Percentiles rank a stretch among this genome's conserved stretches.
phyloP scores from a whole-genome alignment of 1,140 invertebrate genomes.

The Neodiprion lecontei region DNA sequence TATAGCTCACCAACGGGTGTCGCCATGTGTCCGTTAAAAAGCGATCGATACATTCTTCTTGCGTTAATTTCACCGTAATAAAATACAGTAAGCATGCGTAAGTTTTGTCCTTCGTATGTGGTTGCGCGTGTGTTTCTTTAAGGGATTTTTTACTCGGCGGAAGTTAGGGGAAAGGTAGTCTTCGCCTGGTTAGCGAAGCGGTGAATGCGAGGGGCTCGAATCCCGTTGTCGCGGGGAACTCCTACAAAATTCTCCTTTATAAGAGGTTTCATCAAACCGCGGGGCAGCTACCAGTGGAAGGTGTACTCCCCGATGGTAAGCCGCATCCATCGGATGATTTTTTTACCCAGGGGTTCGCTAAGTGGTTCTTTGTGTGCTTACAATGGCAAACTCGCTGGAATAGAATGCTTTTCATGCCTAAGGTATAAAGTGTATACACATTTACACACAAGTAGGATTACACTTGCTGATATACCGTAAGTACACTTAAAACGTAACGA shows the following conservation, averaged over 20 bases:
- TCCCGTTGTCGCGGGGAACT: background rate
- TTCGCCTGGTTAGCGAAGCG: background rate
- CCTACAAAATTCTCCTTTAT: background rate
- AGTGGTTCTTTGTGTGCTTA: constrained; percentile 5
- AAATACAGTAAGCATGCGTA: too few species aligned
- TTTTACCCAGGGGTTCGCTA: background rate
- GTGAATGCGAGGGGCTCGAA: background rate
- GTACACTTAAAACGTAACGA: too few species aligned
- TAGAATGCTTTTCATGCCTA: background rate
- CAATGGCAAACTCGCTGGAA: background rate
- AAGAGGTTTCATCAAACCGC: background rate
- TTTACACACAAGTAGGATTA: too few species aligned
- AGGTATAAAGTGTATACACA: background rate
- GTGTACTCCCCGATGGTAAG: background rate
- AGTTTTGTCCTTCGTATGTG: too few species aligned
- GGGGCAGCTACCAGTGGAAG: background rate
- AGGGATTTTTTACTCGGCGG: too few species aligned
- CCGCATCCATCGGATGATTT: background rate
- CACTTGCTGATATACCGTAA: too few species aligned
- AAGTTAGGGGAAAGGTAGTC: background rate
- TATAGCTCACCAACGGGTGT: too few species aligned
- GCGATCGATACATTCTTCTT: too few species aligned
- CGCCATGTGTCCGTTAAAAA: too few species aligned
- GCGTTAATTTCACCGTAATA: too few species aligned
- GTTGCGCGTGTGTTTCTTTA: too few species aligned